Base-by-base conservation (phyloP, 2,888 invertebrate genomes). In the Rhingia campestris region DNA sequence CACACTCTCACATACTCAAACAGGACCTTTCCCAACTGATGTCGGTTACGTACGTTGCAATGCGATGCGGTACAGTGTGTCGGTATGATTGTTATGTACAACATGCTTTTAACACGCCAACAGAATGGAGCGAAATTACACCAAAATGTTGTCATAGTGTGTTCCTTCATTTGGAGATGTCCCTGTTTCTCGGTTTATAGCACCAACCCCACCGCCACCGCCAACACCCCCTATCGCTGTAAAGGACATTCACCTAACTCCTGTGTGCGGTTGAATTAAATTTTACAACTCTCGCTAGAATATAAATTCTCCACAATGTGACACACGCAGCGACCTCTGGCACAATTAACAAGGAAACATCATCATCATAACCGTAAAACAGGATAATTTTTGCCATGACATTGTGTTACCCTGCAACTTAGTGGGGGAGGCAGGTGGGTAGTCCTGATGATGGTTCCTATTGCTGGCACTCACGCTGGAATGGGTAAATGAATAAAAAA, bases 271-370 rank as follows among this genome's bases (percentile, higher is more conserved):
- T 84, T 84, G 84, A 80, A 84, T 80, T 74, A 80, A 80, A 84
- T 84, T 84, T 84, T 80, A 84, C 84, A 84, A 80, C 84, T 66
- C 84, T 84, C 74, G 64, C 84, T 80, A 70, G 84, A 84, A 66
- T 80, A 84, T 84, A 84, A 84, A 84, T 84, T 80, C 70, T 75
- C 69, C 66, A 53, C 84, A 84, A 80, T 84, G 80, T 84, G 80
- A 84, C 80, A 80, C 74, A 84, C 80, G 80, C 84, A 84, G 84
- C 84, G 80, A 84, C 84, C 80, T 80, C 80, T 84, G 66, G 80
- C 79, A 84, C 84, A 84, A 84, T 84, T 84, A 84, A 84, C 84
- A 84, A 84, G 80, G 64, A 84, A 84, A 84, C 84, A 80, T 84
- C 84, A 84, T 84, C 80, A 84, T 84, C 84, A 84, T 84, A 80